Evolutionary conservation across 1,140 invertebrate genomes (phyloP).

Genomic region (Maniola jurtina): DNA sequence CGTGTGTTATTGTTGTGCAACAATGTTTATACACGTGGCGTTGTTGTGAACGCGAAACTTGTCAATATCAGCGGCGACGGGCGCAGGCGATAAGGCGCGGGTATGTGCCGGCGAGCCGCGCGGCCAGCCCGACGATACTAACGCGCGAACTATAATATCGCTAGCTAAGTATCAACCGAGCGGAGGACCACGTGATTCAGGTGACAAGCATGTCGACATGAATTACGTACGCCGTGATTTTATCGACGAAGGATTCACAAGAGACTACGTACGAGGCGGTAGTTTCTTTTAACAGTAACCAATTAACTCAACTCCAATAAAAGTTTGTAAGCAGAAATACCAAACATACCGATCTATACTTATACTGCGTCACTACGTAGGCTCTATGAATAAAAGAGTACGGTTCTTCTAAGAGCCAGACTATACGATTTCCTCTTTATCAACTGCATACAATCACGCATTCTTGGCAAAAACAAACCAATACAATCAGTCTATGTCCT

Average conservation of each 20-base stretch:
- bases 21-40: slow-evolving; percentile 75
- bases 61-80: slow-evolving; percentile 43
- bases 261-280: background rate
- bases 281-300: slow-evolving; percentile 13
- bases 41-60: slow-evolving; percentile 55
- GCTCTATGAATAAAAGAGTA: background rate
- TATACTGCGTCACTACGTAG: background rate
- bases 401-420: slow-evolving; percentile 13
- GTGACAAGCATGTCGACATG: slow-evolving; percentile 62
- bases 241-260: slow-evolving; percentile 42
- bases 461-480: slow-evolving; percentile 52
- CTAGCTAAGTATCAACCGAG: slow-evolving; percentile 60
- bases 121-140: slow-evolving; percentile 63
- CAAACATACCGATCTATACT: too few relatives aligned
- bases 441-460: slow-evolving; percentile 58
- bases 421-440: slow-evolving; percentile 58
- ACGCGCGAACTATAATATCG: slow-evolving; percentile 49
- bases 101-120: slow-evolving; percentile 48
- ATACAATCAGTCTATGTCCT: slow-evolving; percentile 54
- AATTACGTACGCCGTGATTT: slow-evolving; percentile 50
- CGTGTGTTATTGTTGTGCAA: slow-evolving; percentile 70
- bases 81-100: slow-evolving; percentile 49
- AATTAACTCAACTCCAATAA: background rate
- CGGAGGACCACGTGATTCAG: slow-evolving; percentile 71
- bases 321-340: background rate